A percentile compares a stretch with the other conserved stretches of the same genome.
Evolutionary conservation across 2,888 invertebrate species (phyloP).

Genomic region (Bugulina stolonifera): DNA sequence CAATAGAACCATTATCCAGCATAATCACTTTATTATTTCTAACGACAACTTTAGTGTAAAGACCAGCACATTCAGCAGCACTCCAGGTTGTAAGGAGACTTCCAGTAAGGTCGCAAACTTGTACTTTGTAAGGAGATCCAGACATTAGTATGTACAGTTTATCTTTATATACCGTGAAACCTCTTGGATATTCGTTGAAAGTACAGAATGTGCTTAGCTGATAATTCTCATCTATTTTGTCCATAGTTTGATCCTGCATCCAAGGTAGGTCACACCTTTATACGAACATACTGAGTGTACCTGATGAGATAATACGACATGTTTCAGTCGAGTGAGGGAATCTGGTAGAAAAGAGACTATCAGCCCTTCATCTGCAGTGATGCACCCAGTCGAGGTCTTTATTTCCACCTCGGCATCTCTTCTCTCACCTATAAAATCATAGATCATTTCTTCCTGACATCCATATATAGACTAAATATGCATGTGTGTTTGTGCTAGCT

Average conservation of each 20-base stretch:
- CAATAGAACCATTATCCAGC: not conserved
- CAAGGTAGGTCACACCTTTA: not conserved
- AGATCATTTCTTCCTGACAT: no score
- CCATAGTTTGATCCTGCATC: not conserved
- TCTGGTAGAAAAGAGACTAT: not conserved
- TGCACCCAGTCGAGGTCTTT: not conserved
- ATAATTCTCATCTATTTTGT: not conserved
- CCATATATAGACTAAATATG: no score
- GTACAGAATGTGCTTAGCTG: not conserved
- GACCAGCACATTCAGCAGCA: not conserved
- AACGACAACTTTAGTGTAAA: not conserved
- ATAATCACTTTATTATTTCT: not conserved
- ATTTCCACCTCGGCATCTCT: not conserved
- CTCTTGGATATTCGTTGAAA: not conserved
- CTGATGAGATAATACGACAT: not conserved
- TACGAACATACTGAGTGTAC: not conserved
- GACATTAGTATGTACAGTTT: not conserved
- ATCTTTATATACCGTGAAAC: not conserved
- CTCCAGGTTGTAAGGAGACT: not conserved
- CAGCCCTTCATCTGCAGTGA: not conserved
- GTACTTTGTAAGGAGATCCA: not conserved
- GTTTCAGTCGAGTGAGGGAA: not conserved
- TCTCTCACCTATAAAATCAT: not conserved
- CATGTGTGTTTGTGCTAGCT: no score
- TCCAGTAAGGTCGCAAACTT: not conserved